These are phyloP conservation scores for Cyphomyrus discorhynchus DNA, from an alignment of 2,113 vertebrate genomes.

Conservation along the genomic window DNA sequence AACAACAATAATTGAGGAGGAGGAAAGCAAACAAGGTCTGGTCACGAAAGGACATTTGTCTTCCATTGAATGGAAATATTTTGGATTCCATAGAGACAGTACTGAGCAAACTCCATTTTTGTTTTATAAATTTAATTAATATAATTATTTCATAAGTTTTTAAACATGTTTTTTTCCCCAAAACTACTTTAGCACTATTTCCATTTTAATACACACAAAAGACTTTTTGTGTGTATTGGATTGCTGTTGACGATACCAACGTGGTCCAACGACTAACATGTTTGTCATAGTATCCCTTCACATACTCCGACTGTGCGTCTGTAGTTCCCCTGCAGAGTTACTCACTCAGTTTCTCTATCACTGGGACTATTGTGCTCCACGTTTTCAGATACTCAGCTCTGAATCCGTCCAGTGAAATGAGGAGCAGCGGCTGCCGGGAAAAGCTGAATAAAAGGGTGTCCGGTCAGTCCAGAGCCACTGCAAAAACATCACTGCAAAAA, in stretches of 20 bases:
- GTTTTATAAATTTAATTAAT: background rate
- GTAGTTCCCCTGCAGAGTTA: background rate
- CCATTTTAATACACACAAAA: background rate
- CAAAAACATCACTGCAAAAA: background rate
- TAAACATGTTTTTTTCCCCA: background rate
- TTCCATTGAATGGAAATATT: no score
- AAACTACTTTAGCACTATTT: background rate
- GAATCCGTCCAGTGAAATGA: constrained; percentile 60
- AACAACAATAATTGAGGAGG: no score
- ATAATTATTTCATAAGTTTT: background rate
- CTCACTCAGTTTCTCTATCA: constrained; percentile 57
- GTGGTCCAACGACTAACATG: background rate
- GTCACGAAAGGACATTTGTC: no score
- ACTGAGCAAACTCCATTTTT: background rate
- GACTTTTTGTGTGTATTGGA: background rate
- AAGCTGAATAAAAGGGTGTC: constrained; percentile 36
- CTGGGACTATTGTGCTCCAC: constrained; percentile 47
- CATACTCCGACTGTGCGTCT: background rate
- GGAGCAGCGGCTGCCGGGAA: constrained; percentile 50
- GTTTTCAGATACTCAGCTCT: constrained; percentile 55
- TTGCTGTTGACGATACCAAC: background rate
- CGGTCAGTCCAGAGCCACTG: background rate
- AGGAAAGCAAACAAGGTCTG: no score
- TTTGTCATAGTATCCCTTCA: background rate
- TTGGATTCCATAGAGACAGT: no score